Evolutionary conservation across 2,113 vertebrate species (phyloP).

Genomic region (Piliocolobus tephrosceles): DNA sequence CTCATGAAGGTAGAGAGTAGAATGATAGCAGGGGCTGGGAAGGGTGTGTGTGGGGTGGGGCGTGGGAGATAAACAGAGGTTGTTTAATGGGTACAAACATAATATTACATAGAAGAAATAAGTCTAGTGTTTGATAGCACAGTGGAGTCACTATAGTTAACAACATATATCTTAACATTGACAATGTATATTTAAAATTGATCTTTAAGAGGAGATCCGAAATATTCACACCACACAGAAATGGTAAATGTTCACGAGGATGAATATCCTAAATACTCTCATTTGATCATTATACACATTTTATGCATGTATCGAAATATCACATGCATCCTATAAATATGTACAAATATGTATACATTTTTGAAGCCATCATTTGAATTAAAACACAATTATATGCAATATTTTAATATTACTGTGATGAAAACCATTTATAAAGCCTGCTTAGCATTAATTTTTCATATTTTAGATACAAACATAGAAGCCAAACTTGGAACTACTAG

Average conservation of each 20-base stretch:
- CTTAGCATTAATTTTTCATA: background rate
- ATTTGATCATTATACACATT: background rate
- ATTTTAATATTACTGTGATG: slow-evolving; percentile 23
- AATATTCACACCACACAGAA: background rate
- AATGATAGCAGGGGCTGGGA: background rate
- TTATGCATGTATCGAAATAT: background rate
- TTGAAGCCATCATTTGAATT: background rate
- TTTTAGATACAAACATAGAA: background rate
- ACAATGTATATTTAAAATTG: background rate
- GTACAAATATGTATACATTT: background rate
- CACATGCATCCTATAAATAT: background rate
- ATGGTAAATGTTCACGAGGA: background rate
- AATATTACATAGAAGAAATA: background rate
- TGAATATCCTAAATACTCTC: background rate
- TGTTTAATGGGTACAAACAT: background rate
- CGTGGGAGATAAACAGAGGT: background rate
- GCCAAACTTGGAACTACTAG: background rate
- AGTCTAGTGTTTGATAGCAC: background rate
- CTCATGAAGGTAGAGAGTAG: background rate
- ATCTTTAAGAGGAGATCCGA: background rate
- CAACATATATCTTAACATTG: background rate
- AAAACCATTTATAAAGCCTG: slow-evolving; percentile 38
- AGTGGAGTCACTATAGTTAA: background rate
- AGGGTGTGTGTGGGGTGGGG: background rate
- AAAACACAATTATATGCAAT: background rate